phyloP scores from a whole-genome alignment of 1,140 invertebrate species.

The Drosophila watanabei region DNA sequence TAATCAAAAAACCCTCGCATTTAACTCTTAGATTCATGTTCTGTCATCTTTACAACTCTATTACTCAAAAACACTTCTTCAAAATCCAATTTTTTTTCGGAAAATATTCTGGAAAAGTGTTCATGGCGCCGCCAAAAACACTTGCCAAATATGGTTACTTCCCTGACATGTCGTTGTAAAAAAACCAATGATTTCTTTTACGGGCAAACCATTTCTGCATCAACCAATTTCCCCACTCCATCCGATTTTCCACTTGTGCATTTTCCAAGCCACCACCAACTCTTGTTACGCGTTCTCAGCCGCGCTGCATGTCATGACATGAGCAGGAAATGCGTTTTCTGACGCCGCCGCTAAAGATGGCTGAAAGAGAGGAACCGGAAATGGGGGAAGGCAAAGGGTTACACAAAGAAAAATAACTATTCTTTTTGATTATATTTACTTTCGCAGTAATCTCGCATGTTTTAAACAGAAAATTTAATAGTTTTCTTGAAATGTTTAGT shows the following conservation, averaged over 20 bases:
- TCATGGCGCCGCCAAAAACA: conserved; percentile 15
- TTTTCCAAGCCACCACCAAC: conserved; percentile 15
- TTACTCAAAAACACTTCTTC: conserved; percentile 28
- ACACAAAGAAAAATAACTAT: not conserved
- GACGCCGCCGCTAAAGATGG: conserved; percentile 48
- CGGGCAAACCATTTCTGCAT: conserved; percentile 27
- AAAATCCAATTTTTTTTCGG: conserved; percentile 16
- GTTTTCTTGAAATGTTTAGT: not conserved
- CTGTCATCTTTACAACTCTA: conserved; percentile 7
- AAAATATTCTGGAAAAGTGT: conserved; percentile 7
- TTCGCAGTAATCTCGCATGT: no score
- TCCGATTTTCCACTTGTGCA: conserved; percentile 5
- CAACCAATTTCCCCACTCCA: conserved; percentile 8
- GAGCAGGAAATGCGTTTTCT: conserved; percentile 82
- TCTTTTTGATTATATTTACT: not conserved
- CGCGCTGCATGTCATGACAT: conserved; percentile 71
- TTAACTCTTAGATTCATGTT: not conserved
- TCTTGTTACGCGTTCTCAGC: conserved; percentile 37
- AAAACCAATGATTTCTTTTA: conserved; percentile 51
- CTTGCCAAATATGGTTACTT: conserved; percentile 28
- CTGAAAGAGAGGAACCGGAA: conserved; percentile 10
- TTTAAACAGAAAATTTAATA: not conserved
- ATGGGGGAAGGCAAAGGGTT: not conserved
- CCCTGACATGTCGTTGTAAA: conserved; percentile 30
- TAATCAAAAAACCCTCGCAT: not conserved